Conservation (phyloP, 2,888 invertebrate species). For the Trissolcus japonicus region DNA sequence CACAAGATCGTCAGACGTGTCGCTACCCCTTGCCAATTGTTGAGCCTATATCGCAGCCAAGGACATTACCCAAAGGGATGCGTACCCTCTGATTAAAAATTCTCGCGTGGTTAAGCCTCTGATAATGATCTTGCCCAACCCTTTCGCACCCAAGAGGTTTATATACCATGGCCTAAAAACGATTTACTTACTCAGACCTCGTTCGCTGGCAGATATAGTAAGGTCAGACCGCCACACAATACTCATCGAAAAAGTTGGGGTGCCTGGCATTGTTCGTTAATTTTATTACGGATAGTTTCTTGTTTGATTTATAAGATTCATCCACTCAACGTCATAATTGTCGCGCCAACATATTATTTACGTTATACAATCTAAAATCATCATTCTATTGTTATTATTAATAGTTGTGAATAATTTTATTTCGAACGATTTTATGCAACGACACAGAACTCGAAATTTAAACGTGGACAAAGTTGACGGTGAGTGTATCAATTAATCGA, state of each 20-base stretch:
- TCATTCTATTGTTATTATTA: too few relatives aligned
- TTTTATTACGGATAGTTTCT: too few relatives aligned
- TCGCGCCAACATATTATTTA: too few relatives aligned
- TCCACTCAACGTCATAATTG: too few relatives aligned
- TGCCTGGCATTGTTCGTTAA: too few relatives aligned
- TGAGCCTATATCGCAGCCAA: conserved; percentile 67
- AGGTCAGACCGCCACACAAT: conserved; percentile 25
- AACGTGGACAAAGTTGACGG: too few relatives aligned
- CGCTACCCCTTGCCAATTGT: conserved; percentile 67
- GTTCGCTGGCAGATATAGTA: conserved; percentile 25
- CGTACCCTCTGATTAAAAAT: conserved; percentile 77
- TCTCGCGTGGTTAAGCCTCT: conserved; percentile 77
- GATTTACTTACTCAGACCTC: conserved; percentile 61
- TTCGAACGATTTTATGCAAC: too few relatives aligned
- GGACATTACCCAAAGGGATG: conserved; percentile 74
- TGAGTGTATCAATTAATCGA: too few relatives aligned
- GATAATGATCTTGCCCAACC: conserved; percentile 76
- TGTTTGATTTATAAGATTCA: too few relatives aligned
- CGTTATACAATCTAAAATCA: too few relatives aligned
- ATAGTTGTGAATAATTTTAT: too few relatives aligned
- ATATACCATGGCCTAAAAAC: conserved; percentile 71
- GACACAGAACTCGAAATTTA: too few relatives aligned
- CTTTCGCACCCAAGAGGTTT: conserved; percentile 70
- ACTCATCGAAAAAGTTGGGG: neutral
- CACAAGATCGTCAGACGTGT: conserved; percentile 58